Evolutionary conservation across 2,888 invertebrate species (phyloP).

Genomic region (Zaprionus obscuricornis): DNA sequence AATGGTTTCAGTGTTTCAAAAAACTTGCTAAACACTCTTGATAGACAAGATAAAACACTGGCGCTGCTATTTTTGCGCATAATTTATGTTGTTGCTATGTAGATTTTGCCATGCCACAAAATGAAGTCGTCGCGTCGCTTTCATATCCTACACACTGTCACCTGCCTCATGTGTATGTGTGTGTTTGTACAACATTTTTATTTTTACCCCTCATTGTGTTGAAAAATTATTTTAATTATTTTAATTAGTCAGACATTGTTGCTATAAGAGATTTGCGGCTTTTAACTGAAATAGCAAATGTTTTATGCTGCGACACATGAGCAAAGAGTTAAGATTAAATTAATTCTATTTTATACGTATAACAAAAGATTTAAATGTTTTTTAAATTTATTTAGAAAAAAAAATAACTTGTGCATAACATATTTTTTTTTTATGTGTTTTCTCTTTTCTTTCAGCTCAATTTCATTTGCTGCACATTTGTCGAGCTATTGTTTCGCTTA

Average conservation of each 20-base stretch:
- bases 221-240: constrained; percentile 56
- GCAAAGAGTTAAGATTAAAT: too few species aligned
- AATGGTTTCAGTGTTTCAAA: constrained; percentile 76
- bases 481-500: constrained; percentile 1
- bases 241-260: constrained; percentile 62
- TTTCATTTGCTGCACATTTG: background rate
- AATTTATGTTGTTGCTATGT: constrained; percentile 70
- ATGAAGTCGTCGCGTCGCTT: constrained; percentile 8
- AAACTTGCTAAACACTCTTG: constrained; percentile 78
- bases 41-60: constrained; percentile 78
- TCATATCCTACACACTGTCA: constrained; percentile 26
- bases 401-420: too few species aligned
- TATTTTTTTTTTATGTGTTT: too few species aligned
- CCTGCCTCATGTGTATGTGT: background rate
- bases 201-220: background rate
- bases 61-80: constrained; percentile 70
- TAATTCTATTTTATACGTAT: too few species aligned
- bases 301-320: background rate
- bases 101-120: constrained; percentile 38
- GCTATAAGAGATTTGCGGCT: constrained; percentile 45
- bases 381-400: too few species aligned
- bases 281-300: constrained; percentile 16
- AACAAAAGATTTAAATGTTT: too few species aligned
- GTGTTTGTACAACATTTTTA: too few species aligned
- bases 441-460: too few species aligned